Conservation (phyloP, 2,888 invertebrate genomes). For the Troides aeacus region DNA sequence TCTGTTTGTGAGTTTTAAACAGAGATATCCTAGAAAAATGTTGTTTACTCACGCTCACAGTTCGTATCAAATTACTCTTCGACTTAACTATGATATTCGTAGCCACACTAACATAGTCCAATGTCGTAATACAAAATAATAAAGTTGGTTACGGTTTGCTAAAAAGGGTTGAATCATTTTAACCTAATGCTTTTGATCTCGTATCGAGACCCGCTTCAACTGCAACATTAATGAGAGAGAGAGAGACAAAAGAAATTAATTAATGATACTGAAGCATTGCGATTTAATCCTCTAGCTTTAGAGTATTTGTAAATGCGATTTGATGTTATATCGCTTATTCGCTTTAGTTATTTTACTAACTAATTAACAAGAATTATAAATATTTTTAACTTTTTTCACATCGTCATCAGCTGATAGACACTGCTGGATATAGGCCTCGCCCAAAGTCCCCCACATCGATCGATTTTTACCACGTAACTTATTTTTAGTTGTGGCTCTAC, state of each 20-base stretch:
- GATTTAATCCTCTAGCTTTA: neutral
- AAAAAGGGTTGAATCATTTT: neutral
- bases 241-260: neutral
- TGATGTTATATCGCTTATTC: neutral
- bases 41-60: neutral
- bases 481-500: too few relatives aligned
- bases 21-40: too few relatives aligned
- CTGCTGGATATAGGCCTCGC: too few relatives aligned
- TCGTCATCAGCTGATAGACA: too few relatives aligned
- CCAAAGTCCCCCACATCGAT: too few relatives aligned
- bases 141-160: neutral
- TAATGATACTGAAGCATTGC: neutral
- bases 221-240: neutral
- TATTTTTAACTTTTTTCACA: too few relatives aligned
- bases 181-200: neutral
- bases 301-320: neutral
- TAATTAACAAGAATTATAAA: too few relatives aligned
- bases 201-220: neutral
- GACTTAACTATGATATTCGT: neutral
- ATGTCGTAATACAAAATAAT: neutral
- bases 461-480: too few relatives aligned
- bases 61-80: neutral
- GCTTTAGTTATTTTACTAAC: too few relatives aligned
- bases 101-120: neutral
- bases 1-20: too few relatives aligned